Evolutionary conservation across 1,140 invertebrate genomes (phyloP).

Genomic region (Caenorhabditis brenneri): DNA sequence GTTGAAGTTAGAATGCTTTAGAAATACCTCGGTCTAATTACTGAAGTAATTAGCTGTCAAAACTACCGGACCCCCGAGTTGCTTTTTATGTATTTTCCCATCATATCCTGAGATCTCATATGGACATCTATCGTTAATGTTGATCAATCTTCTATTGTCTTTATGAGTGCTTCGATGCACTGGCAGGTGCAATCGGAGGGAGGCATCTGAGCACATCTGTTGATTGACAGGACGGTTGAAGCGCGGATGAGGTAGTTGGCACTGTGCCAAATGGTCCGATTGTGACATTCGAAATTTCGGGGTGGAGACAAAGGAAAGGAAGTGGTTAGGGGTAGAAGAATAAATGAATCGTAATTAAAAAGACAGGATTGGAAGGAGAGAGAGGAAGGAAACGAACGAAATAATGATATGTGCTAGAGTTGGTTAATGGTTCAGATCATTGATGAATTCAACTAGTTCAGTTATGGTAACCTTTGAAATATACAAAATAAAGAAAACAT

Average conservation of each 20-base stretch:
- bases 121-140: not conserved
- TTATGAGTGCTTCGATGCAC: not conserved
- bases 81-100: too few species aligned
- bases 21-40: too few species aligned
- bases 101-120: too few species aligned
- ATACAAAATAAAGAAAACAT: too few species aligned
- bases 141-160: not conserved
- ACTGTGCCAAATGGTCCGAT: not conserved
- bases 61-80: not conserved
- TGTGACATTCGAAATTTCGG: not conserved
- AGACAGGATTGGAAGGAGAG: not conserved
- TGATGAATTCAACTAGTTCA: too few species aligned
- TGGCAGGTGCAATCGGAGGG: not conserved
- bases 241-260: not conserved
- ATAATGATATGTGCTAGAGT: too few species aligned
- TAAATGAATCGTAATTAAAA: not conserved
- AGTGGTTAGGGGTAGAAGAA: not conserved
- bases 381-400: too few species aligned
- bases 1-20: too few species aligned
- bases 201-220: slow-evolving; percentile 4
- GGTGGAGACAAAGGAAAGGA: not conserved
- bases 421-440: too few species aligned
- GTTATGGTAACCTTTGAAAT: not conserved
- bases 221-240: not conserved
- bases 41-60: too few species aligned